phyloP scores from a whole-genome alignment of 1,140 invertebrate species.

The Neotoxoptera formosana region DNA sequence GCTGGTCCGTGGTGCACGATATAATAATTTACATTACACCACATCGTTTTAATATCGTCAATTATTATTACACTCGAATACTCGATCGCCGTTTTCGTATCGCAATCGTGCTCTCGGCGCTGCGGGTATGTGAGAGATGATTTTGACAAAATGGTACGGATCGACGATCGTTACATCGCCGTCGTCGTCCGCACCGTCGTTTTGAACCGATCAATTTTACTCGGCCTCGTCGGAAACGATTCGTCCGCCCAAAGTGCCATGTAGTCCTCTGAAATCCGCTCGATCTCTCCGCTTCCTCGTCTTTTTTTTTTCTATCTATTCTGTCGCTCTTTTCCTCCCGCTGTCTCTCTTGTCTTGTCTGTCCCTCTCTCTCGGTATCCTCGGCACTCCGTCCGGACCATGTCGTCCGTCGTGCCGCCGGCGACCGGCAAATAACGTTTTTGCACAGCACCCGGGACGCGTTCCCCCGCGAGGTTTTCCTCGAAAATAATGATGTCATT shows the following conservation, averaged over 20 bases:
- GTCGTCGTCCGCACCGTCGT: not conserved
- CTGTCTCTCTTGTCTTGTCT: not conserved
- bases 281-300: not conserved
- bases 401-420: not conserved
- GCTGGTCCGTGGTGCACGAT: not conserved
- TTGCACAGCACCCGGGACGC: not conserved
- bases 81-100: not conserved
- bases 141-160: not conserved
- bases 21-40: not conserved
- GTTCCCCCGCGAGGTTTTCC: not conserved
- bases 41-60: not conserved
- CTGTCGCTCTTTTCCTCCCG: not conserved
- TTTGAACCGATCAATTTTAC: slow-evolving; percentile 12
- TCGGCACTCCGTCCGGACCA: not conserved
- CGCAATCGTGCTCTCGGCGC: not conserved
- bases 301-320: not conserved
- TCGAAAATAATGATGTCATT: slow-evolving; percentile 39
- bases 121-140: not conserved
- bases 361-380: not conserved
- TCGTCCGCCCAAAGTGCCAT: slow-evolving; percentile 23
- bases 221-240: not conserved
- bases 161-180: not conserved
- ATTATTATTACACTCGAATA: not conserved
- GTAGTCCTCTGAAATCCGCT: slow-evolving; percentile 40
- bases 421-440: not conserved